These are phyloP conservation scores for Corapipo altera DNA, from an alignment of 2,113 vertebrate species.

Conservation along the genomic window DNA sequence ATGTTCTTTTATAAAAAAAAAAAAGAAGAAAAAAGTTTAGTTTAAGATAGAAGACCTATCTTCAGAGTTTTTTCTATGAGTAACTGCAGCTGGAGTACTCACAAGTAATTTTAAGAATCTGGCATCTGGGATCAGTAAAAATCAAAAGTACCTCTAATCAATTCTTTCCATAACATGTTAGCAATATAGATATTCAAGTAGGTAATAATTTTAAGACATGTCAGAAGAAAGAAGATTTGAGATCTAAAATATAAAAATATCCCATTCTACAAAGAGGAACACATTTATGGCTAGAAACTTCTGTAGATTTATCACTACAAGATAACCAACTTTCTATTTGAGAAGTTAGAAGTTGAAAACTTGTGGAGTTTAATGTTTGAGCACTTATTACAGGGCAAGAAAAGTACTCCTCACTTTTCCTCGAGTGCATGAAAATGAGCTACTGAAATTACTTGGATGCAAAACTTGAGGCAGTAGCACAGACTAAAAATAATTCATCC, in stretches of 20 bases:
- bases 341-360: not conserved
- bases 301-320: not conserved
- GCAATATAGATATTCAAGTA: not conserved
- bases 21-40: not conserved
- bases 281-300: not conserved
- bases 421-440: not conserved
- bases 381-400: not conserved
- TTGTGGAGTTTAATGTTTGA: not conserved
- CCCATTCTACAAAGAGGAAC: not conserved
- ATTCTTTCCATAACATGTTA: not conserved
- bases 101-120: not conserved
- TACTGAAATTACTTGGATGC: not conserved
- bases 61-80: not conserved
- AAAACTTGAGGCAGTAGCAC: not conserved
- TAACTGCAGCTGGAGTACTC: not conserved
- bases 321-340: not conserved
- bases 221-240: not conserved
- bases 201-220: not conserved
- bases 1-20: not conserved
- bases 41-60: not conserved
- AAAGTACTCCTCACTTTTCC: not conserved
- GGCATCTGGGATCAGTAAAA: not conserved
- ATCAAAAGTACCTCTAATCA: not conserved
- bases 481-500: not conserved
- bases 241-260: not conserved